Evolutionary conservation across 1,140 invertebrate species (phyloP).

Genomic region (Leptinotarsa undecemlineata): DNA sequence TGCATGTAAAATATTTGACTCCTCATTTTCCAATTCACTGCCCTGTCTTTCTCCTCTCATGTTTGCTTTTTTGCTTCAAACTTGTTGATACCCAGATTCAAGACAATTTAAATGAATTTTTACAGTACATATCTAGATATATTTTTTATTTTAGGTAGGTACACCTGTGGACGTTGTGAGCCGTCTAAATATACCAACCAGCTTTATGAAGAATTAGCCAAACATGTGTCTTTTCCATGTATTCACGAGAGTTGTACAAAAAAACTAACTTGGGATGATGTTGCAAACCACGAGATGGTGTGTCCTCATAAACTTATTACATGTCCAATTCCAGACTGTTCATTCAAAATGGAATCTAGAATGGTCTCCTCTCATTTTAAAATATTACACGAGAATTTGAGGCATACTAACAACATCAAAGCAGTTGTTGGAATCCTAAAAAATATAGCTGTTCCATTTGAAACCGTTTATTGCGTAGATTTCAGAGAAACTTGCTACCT

Average conservation of each 20-base stretch:
- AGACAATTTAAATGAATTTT: too few relatives aligned
- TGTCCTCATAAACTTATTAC: not conserved
- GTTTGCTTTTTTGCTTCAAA: too few relatives aligned
- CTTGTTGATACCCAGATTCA: too few relatives aligned
- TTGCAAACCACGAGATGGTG: not conserved
- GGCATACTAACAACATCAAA: not conserved
- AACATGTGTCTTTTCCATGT: not conserved
- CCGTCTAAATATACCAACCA: not conserved
- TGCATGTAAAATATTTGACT: too few relatives aligned
- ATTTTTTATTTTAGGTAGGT: not conserved
- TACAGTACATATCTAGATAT: not conserved
- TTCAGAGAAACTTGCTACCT: not conserved
- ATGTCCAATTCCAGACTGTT: not conserved
- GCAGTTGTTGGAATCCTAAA: not conserved
- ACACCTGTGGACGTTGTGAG: not conserved
- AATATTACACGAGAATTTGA: not conserved
- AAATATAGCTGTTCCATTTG: not conserved
- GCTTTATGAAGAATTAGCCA: constrained; percentile 2
- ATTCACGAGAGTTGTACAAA: not conserved
- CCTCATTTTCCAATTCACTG: too few relatives aligned
- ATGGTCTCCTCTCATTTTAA: not conserved
- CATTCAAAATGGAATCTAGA: not conserved
- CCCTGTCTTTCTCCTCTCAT: too few relatives aligned
- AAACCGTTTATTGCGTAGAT: not conserved
- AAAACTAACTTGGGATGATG: not conserved